Evolutionary conservation across 2,797 vertebrate species (phyloP).

Genomic region (Chelidonichthys spinosus): DNA sequence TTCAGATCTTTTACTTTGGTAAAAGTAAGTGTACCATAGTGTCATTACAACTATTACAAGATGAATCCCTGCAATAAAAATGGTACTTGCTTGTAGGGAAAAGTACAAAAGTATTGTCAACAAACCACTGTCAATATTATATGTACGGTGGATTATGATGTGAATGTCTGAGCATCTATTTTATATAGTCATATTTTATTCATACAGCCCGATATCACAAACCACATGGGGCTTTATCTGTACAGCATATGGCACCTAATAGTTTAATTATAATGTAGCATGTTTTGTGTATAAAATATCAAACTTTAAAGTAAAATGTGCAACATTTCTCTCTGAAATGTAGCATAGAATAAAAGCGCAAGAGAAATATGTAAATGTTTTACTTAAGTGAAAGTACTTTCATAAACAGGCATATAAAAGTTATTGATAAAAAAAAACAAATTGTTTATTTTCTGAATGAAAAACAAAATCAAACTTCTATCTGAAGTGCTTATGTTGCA

Average conservation of each 20-base stretch:
- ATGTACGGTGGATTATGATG: background rate
- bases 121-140: background rate
- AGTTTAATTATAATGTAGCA: background rate
- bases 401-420: background rate
- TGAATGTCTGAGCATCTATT: background rate
- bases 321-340: background rate
- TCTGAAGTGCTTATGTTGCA: slow-evolving; percentile 11
- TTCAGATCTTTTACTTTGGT: background rate
- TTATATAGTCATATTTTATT: background rate
- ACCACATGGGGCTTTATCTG: too few relatives aligned
- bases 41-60: background rate
- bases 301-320: background rate
- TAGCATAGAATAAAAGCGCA: background rate
- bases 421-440: slow-evolving; percentile 13
- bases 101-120: background rate
- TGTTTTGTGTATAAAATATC: background rate
- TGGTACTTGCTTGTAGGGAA: background rate
- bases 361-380: background rate
- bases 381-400: background rate
- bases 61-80: background rate
- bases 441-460: slow-evolving; percentile 44
- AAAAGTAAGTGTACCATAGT: too few relatives aligned
- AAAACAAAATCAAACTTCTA: slow-evolving; percentile 10
- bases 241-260: background rate
- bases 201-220: too few relatives aligned